A percentile compares a stretch with the other conserved stretches of the same genome.
These are phyloP conservation scores for Dicyrtomina minuta DNA, from an alignment of 2,888 invertebrate genomes.

Conservation along the genomic window DNA sequence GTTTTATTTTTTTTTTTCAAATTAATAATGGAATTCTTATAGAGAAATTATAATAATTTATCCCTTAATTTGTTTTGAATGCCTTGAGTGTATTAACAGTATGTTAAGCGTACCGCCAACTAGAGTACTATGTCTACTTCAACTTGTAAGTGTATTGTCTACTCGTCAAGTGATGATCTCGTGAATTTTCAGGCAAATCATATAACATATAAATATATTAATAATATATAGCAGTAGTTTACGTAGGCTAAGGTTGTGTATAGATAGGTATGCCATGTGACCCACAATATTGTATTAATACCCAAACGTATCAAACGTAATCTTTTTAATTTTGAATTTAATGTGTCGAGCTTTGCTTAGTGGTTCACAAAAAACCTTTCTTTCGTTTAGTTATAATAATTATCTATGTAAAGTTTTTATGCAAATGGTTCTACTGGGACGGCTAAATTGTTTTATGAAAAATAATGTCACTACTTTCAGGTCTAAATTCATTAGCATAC, in stretches of 20 bases:
- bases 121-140: constrained; percentile 3
- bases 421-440: constrained; percentile 47
- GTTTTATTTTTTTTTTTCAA: constrained; percentile 3
- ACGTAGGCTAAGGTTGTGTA: constrained; percentile 9
- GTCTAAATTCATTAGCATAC: constrained; percentile 26
- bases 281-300: constrained; percentile 25
- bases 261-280: constrained; percentile 24
- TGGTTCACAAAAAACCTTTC: constrained; percentile 25
- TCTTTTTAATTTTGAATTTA: constrained; percentile 19
- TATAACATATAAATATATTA: constrained; percentile 19
- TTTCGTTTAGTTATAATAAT: constrained; percentile 12
- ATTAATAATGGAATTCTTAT: not conserved
- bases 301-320: constrained; percentile 25
- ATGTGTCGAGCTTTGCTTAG: constrained; percentile 10
- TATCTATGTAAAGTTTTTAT: constrained; percentile 27
- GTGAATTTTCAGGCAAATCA: constrained; percentile 13
- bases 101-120: not conserved
- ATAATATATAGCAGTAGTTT: constrained; percentile 2
- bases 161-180: constrained; percentile 34
- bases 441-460: constrained; percentile 47
- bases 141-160: constrained; percentile 34
- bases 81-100: not conserved
- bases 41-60: not conserved
- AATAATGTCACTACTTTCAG: constrained; percentile 25
- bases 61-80: not conserved